Conservation (phyloP, 2,888 invertebrate genomes). For the Digitonthophagus gazella region DNA sequence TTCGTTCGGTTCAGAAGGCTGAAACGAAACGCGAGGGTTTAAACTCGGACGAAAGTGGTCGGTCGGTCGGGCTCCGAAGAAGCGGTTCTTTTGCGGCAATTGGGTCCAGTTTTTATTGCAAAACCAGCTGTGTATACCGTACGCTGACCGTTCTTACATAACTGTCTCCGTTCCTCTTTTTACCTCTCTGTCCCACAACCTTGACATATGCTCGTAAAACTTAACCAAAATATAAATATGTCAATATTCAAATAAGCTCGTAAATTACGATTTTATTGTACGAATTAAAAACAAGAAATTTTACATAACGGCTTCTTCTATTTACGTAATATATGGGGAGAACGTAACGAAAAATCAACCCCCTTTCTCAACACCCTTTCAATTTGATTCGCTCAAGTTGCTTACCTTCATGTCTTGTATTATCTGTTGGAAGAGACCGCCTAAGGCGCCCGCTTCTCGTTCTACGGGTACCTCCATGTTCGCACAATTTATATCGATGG, state of each 20-base stretch:
- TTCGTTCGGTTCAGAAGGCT: no score
- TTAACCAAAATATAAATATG: conserved; percentile 6
- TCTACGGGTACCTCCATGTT: conserved; percentile 70
- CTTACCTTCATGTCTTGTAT: conserved; percentile 96
- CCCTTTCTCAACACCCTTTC: neutral
- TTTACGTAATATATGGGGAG: neutral
- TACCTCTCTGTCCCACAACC: conserved; percentile 9
- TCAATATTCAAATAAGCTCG: neutral
- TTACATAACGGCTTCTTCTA: neutral
- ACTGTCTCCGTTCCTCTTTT: conserved; percentile 19
- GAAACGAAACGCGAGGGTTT: neutral
- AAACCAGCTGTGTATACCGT: conserved; percentile 4
- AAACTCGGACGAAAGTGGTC: neutral
- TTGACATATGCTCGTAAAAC: conserved; percentile 6
- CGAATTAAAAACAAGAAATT: neutral
- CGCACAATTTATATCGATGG: conserved; percentile 19
- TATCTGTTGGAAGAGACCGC: conserved; percentile 92
- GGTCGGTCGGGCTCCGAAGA: neutral
- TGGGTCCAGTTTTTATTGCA: neutral
- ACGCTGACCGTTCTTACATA: conserved; percentile 23
- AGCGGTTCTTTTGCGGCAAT: neutral
- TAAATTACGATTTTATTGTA: neutral
- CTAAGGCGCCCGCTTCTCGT: conserved; percentile 85
- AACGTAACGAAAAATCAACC: conserved; percentile 2
- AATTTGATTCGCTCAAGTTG: no score